These are phyloP conservation scores for Thereva nobilitata DNA, from an alignment of 2,888 invertebrate genomes.

Conservation along the genomic window DNA sequence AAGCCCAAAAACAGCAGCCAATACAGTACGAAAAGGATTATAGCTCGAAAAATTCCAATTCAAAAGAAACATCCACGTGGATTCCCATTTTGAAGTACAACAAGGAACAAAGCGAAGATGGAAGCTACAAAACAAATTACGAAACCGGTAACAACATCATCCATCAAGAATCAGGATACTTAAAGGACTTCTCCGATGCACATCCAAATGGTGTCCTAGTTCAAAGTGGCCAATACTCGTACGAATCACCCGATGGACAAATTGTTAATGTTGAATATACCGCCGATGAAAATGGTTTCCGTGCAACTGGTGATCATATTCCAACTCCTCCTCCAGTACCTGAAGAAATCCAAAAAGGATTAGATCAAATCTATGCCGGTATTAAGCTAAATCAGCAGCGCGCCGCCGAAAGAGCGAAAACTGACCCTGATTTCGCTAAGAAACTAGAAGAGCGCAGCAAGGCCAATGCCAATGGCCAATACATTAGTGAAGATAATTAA, in stretches of 20 bases:
- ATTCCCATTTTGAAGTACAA: conserved; percentile 81
- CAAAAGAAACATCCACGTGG: conserved; percentile 67
- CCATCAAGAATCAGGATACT: conserved; percentile 77
- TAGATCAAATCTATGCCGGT: conserved; percentile 84
- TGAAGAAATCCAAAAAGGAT: conserved; percentile 82
- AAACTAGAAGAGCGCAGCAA: conserved; percentile 54
- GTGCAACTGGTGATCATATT: conserved; percentile 78
- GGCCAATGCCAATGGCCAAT: conserved; percentile 68
- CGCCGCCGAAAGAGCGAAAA: conserved; percentile 59
- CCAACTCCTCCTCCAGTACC: conserved; percentile 84
- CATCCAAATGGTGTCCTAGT: conserved; percentile 70
- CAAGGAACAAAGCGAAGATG: conserved; percentile 81
- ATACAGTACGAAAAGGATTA: conserved; percentile 10
- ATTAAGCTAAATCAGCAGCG: conserved; percentile 66
- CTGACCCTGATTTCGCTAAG: conserved; percentile 57
- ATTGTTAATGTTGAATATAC: conserved; percentile 74
- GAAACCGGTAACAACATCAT: conserved; percentile 83
- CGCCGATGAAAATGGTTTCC: conserved; percentile 82
- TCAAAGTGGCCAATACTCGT: conserved; percentile 77
- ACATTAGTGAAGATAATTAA: conserved; percentile 53
- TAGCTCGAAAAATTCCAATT: conserved; percentile 48
- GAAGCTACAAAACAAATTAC: conserved; percentile 80
- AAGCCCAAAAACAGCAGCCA: neutral
- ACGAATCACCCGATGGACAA: conserved; percentile 79
- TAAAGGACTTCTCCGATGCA: conserved; percentile 69